Evolutionary conservation across 2,113 vertebrate genomes (phyloP), one percentile per base, ranked within the genome.

Genomic region (Sinocyclocheilus grahami): DNA sequence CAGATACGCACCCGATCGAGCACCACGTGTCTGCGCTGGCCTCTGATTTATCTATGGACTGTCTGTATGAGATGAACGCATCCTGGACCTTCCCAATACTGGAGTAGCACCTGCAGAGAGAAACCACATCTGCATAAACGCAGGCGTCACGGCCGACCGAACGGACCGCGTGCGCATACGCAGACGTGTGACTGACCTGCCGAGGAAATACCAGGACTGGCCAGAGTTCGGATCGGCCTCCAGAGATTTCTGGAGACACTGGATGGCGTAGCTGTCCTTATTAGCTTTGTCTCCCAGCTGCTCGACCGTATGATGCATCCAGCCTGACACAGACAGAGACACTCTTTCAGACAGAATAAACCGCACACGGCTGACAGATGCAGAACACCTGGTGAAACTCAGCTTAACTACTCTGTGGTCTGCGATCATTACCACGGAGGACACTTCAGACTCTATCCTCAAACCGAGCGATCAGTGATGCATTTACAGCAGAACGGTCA

Each of bases 41-140:
- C 96, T 99, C 98, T 18, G 98, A 99, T 94, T 99, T 99, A 95
- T 99, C 98, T 90, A 99, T 99, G 94, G 98, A 99, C 93, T 99
- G 97, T 92, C 98, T 96, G 90, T 99, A 99, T 90, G 98, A 99
- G 95, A 99, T 97, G 95, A 99, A 99, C 92, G 98, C 98, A 96
- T 99, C 98, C 94, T 99, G 98, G 94, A 99, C 98, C 95, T 99
- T 99, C 92, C 98, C 98, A 94, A 99, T 99, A 96, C 98, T 99
- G 94, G 98, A 99, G 94, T 97, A 99, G 95, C 98, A 99, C 97
- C 98, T 99, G 87, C 71, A 78, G 88, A 58, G 76, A 27, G 22
- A 33, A 8, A 18, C 3, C 27, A 8, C 16, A 2, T 53, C n/a
- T 77, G 13, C 6, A 18, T 22, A 1, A 77, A 7, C 7, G 14